These are phyloP conservation scores for Paguma larvata DNA, from an alignment of 2,797 vertebrate genomes.

Conservation along the genomic window DNA sequence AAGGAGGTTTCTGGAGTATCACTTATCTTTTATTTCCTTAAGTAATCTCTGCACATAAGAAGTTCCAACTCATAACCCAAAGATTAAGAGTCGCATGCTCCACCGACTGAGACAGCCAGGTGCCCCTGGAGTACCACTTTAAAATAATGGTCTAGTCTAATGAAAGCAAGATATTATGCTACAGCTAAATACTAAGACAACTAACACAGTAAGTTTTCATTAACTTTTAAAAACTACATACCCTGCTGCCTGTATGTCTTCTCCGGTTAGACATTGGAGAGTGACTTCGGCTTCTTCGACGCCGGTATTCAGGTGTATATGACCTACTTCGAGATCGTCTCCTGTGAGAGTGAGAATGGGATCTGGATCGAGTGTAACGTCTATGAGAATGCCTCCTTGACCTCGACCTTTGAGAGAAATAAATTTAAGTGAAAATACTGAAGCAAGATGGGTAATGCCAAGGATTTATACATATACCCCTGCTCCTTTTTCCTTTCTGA, in stretches of 20 bases:
- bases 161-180: conserved; percentile 30
- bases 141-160: background rate
- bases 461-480: background rate
- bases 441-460: background rate
- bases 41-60: background rate
- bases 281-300: conserved; percentile 93
- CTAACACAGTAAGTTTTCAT: background rate
- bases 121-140: background rate
- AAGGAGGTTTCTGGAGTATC: background rate
- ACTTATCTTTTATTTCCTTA: background rate
- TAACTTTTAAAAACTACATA: conserved; percentile 86
- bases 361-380: conserved; percentile 92
- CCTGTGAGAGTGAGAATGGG: conserved; percentile 93
- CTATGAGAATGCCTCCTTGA: conserved; percentile 94
- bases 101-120: background rate
- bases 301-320: conserved; percentile 93
- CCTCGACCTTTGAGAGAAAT: conserved; percentile 90
- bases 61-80: background rate
- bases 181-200: background rate
- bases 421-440: conserved; percentile 50
- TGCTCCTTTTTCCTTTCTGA: background rate
- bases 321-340: conserved; percentile 95
- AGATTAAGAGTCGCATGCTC: background rate
- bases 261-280: conserved; percentile 95
- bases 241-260: conserved; percentile 94